Evolutionary conservation across 2,797 vertebrate species (phyloP).

Genomic region (Microctenopoma steveboyesi): DNA sequence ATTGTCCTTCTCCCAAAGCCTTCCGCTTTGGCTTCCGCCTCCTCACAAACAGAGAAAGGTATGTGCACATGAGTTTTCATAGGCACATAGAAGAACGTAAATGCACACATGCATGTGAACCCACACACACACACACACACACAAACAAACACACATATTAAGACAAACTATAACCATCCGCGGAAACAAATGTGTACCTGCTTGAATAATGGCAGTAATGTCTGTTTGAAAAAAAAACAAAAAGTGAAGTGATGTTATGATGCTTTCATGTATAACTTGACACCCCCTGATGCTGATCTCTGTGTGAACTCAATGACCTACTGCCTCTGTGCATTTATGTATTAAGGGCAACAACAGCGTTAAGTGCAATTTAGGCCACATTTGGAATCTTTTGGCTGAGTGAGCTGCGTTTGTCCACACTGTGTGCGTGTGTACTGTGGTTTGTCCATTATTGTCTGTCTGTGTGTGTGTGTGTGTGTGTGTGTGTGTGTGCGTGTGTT

Average conservation of each 20-base stretch:
- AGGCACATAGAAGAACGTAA: slow-evolving; percentile 4
- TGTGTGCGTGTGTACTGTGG: neutral
- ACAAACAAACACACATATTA: neutral
- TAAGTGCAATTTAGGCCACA: slow-evolving; percentile 59
- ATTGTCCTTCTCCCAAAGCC: slow-evolving; percentile 68
- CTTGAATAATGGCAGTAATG: slow-evolving; percentile 15
- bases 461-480: slow-evolving; percentile 34
- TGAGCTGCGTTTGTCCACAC: slow-evolving; percentile 27
- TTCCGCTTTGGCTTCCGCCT: slow-evolving; percentile 57
- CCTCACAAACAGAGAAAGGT: neutral
- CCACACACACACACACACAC: slow-evolving; percentile 8
- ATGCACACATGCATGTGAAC: slow-evolving; percentile 13
- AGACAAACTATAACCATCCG: neutral
- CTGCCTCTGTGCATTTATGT: slow-evolving; percentile 33
- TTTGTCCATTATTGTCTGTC: slow-evolving; percentile 20
- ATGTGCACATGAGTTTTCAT: slow-evolving; percentile 6
- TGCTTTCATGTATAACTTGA: slow-evolving; percentile 1
- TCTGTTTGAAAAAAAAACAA: slow-evolving; percentile 12
- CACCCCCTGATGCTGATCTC: slow-evolving; percentile 25
- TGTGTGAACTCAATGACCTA: slow-evolving; percentile 40
- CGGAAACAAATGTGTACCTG: slow-evolving; percentile 8
- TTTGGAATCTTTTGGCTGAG: slow-evolving; percentile 50
- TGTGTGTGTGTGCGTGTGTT: slow-evolving; percentile 17
- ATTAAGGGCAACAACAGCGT: slow-evolving; percentile 49
- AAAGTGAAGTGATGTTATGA: slow-evolving; percentile 12